Evolutionary conservation across 2,113 vertebrate genomes (phyloP), one percentile per base, ranked within the genome.

Genomic region (Chionodraco myersi): DNA sequence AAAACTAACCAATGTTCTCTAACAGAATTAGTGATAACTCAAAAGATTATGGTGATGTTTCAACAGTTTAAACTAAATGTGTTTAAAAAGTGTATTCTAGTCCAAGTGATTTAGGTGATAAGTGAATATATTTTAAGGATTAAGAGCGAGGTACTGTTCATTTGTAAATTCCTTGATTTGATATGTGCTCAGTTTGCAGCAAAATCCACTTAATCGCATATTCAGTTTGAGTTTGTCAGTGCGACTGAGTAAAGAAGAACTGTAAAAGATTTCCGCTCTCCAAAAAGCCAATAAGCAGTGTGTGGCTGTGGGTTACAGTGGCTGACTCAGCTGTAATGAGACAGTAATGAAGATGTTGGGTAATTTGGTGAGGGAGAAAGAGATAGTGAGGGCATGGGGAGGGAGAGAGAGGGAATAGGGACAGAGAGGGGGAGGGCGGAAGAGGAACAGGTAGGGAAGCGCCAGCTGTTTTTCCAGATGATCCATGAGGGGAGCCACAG

Each of bases 291-390:
- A 77, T 56, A 63, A 79, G 72, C 86, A 80, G 51, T 3, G 45
- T 72, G 75, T 75, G 59, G 49, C 76, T 34, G 77, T 54, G 85
- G 79, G 67, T 77, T 77, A 85, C 53, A 87, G 53, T 26, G 85
- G 90, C 92, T 92, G 91, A 91, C 79, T 91, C 90, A 87, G 90
- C 91, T 82, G 63, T 88, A 82, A 85, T 82, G 76, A 84, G 84
- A 89, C 83, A 75, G 89, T 93, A 93, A 92, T 92, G 87, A 90
- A 90, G 90, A 83, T 83, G 86, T 88, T 77, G 76, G 82, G 65
- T 93, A 89, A 91, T 93, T 85, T 81, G 79, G 79, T 62, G 51
- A 73, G 52, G 58, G 61, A 76, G 78, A 6, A 15, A 59, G 10
- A 56, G n/a, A 41, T 21, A 53, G 49, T 15, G 62, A 58, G 12